Conservation (phyloP, 1,140 invertebrate species). For the Zaprionus africanus region DNA sequence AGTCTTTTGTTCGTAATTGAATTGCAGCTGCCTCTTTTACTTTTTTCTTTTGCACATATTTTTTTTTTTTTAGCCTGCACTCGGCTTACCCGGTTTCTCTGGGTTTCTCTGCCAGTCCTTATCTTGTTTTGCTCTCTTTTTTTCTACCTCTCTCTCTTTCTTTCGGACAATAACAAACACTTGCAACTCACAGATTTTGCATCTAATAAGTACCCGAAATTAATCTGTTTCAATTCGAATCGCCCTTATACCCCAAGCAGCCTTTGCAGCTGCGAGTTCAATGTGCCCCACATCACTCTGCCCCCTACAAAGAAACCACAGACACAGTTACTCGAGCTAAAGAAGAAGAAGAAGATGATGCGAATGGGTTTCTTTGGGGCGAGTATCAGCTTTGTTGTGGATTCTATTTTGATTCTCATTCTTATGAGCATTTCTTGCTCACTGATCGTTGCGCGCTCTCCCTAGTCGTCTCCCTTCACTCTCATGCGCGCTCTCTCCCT, state of each 20-base stretch:
- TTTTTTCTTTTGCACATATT: slow-evolving; percentile 38
- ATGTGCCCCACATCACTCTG: slow-evolving; percentile 1
- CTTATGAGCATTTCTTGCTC: slow-evolving; percentile 24
- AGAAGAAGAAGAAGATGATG: background rate
- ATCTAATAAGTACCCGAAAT: slow-evolving; percentile 15
- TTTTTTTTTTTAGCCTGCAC: slow-evolving; percentile 51
- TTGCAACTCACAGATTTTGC: slow-evolving; percentile 45
- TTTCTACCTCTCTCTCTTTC: slow-evolving; percentile 7
- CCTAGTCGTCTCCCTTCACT: background rate
- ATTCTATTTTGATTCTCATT: slow-evolving; percentile 78
- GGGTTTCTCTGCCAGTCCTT: slow-evolving; percentile 1
- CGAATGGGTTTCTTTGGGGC: slow-evolving; percentile 23
- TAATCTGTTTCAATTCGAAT: background rate
- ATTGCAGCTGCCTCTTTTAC: slow-evolving; percentile 80
- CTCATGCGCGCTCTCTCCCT: slow-evolving; percentile 9
- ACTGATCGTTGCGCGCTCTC: background rate
- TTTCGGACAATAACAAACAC: slow-evolving; percentile 40
- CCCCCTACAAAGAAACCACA: background rate
- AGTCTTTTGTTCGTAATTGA: slow-evolving; percentile 59
- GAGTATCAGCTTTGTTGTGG: slow-evolving; percentile 15
- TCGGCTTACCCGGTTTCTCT: background rate
- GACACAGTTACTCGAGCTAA: background rate
- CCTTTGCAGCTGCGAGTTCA: slow-evolving; percentile 17
- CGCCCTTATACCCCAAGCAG: background rate
- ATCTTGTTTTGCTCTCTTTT: background rate